Percentiles rank a stretch among this genome's conserved stretches.
phyloP scores from a whole-genome alignment of 2,888 invertebrate species.

The Drosophila niveifrons region DNA sequence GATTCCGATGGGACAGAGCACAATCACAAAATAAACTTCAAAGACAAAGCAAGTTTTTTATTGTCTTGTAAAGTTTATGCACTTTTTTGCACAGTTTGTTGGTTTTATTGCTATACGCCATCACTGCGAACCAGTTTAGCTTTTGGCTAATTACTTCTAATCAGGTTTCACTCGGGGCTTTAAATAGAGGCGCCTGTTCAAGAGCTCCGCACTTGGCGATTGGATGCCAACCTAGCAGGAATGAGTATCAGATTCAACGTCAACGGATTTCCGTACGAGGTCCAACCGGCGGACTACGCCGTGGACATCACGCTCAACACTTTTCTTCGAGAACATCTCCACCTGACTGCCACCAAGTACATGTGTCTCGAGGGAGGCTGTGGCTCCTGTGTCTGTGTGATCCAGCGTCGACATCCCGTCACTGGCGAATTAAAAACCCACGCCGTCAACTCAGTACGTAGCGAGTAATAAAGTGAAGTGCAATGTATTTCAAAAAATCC shows the following conservation, averaged over 20 bases:
- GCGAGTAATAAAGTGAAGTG: neutral
- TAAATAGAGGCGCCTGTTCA: constrained; percentile 46
- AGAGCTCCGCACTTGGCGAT: constrained; percentile 43
- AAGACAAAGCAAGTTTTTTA: neutral
- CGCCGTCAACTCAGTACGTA: constrained; percentile 87
- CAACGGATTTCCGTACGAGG: constrained; percentile 73
- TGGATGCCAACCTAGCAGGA: constrained; percentile 22
- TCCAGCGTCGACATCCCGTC: constrained; percentile 81
- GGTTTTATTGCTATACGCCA: constrained; percentile 6
- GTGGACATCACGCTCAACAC: constrained; percentile 87
- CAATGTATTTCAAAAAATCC: neutral
- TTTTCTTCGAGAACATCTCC: constrained; percentile 87
- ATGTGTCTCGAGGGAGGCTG: constrained; percentile 91
- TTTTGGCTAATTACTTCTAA: constrained; percentile 42
- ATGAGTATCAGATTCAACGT: constrained; percentile 73
- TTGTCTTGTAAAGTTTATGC: neutral
- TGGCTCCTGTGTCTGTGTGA: constrained; percentile 87
- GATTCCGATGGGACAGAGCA: neutral
- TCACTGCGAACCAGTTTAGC: constrained; percentile 57
- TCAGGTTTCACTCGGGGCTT: constrained; percentile 54
- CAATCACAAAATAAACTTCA: neutral
- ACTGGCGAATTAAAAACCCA: constrained; percentile 75
- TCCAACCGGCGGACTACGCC: constrained; percentile 81
- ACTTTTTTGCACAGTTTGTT: constrained; percentile 23
- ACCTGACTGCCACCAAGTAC: constrained; percentile 88